These are phyloP conservation scores for Rhinoraja longicauda DNA, from an alignment of 2,797 vertebrate genomes.

Conservation along the genomic window DNA sequence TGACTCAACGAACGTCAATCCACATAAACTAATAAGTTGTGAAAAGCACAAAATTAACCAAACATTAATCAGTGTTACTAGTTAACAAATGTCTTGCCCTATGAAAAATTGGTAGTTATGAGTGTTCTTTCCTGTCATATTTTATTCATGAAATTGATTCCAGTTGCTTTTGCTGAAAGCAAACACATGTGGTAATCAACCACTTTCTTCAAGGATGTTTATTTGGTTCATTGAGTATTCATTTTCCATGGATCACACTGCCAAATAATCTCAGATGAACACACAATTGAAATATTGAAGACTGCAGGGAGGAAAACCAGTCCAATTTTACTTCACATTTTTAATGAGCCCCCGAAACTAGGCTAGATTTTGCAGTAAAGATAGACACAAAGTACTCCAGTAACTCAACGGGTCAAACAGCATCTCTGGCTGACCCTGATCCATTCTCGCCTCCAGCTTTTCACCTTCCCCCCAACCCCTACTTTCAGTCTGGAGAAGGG, in stretches of 20 bases:
- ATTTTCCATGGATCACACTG: slow-evolving; percentile 41
- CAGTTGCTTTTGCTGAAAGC: slow-evolving; percentile 38
- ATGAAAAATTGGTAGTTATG: not conserved
- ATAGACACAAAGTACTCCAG: no score
- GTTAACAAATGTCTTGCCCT: slow-evolving; percentile 10
- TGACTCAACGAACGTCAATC: not conserved
- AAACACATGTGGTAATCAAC: slow-evolving; percentile 43
- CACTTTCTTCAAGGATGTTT: slow-evolving; percentile 13
- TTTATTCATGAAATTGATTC: slow-evolving; percentile 32
- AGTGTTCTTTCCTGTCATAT: slow-evolving; percentile 20
- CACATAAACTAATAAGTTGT: slow-evolving; percentile 6
- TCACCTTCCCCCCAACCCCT: no score
- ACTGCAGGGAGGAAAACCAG: not conserved
- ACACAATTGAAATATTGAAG: not conserved
- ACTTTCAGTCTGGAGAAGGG: no score
- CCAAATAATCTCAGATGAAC: not conserved
- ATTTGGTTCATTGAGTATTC: slow-evolving; percentile 26
- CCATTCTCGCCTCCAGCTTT: no score
- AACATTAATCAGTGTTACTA: not conserved
- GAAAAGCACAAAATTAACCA: not conserved
- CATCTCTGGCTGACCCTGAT: no score
- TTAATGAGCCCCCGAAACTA: no score
- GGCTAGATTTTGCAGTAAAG: not conserved
- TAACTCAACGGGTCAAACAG: no score
- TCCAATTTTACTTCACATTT: not conserved